phyloP scores from a whole-genome alignment of 2,797 vertebrate species.

The Bothrops alternatus region DNA sequence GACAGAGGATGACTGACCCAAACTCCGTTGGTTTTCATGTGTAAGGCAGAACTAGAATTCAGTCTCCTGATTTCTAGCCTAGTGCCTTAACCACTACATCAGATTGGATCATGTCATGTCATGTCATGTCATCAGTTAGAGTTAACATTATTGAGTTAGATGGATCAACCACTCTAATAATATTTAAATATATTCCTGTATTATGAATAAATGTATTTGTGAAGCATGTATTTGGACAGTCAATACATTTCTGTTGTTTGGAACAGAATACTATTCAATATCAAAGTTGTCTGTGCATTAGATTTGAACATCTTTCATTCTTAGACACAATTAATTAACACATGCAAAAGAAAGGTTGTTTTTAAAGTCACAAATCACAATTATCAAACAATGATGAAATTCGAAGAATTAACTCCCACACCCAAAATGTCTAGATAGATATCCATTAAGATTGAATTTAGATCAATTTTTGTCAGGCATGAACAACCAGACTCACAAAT shows the following conservation, averaged over 20 bases:
- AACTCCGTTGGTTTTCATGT: not conserved
- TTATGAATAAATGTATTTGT: not conserved
- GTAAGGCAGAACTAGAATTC: not conserved
- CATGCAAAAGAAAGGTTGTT: not conserved
- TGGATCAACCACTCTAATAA: not conserved
- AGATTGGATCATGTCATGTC: not conserved
- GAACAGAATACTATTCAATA: not conserved
- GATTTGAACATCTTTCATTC: not conserved
- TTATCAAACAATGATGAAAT: not conserved
- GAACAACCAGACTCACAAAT: not conserved
- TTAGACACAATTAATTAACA: not conserved
- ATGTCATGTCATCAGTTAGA: not conserved
- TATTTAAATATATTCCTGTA: not conserved
- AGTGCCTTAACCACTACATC: not conserved
- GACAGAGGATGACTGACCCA: not conserved
- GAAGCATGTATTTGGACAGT: not conserved
- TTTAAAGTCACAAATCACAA: not conserved
- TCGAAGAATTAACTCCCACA: not conserved
- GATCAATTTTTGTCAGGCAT: not conserved
- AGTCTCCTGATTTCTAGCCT: not conserved
- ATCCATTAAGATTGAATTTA: not conserved
- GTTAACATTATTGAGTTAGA: not conserved
- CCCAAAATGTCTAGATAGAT: not conserved
- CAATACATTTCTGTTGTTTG: not conserved
- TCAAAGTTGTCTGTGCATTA: not conserved